Evolutionary conservation across 2,797 vertebrate genomes (phyloP).

Genomic region (Selene dorsalis): DNA sequence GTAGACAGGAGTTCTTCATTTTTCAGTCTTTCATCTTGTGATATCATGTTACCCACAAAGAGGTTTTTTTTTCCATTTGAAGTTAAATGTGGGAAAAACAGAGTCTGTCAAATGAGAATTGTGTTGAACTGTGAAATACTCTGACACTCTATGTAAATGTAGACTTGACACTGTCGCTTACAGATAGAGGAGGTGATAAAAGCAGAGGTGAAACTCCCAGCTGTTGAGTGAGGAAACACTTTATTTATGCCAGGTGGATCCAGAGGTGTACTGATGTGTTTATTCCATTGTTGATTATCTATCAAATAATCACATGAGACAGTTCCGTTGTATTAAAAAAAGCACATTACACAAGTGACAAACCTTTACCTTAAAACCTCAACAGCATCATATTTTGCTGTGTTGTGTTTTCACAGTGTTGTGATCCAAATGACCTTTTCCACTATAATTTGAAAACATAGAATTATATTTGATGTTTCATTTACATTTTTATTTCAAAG

Average conservation of each 20-base stretch:
- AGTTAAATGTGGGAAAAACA: constrained; percentile 25
- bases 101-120: constrained; percentile 8
- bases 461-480: too few relatives aligned
- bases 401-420: too few relatives aligned
- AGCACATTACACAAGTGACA: background rate
- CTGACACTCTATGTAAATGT: background rate
- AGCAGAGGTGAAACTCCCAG: constrained; percentile 2
- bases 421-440: too few relatives aligned
- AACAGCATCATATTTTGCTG: too few relatives aligned
- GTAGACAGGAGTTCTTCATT: background rate
- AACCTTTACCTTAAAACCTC: too few relatives aligned
- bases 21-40: constrained; percentile 2
- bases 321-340: background rate
- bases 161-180: constrained; percentile 17
- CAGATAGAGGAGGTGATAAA: constrained; percentile 17
- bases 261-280: background rate
- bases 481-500: background rate
- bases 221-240: background rate
- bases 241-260: background rate
- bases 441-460: too few relatives aligned
- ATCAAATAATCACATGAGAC: background rate
- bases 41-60: constrained; percentile 17
- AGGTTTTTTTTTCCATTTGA: background rate
- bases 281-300: background rate
- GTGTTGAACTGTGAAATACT: constrained; percentile 14